Conservation (phyloP, 2,113 vertebrate species). For the Bos javanicus region DNA sequence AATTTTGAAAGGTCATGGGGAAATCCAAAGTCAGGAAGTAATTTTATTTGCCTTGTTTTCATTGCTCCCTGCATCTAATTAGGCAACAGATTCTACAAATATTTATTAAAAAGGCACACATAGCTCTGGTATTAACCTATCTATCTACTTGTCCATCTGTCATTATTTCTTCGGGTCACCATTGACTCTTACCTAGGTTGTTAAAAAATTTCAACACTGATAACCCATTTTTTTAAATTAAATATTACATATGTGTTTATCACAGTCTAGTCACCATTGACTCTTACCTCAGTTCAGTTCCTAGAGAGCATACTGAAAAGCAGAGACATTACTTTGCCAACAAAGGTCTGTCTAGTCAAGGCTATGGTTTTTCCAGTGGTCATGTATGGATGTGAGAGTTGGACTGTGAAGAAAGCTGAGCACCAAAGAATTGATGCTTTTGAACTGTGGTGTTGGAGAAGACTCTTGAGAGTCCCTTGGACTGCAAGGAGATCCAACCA, state of each 20-base stretch:
- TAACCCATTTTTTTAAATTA: background rate
- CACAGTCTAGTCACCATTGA: background rate
- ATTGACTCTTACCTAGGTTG: background rate
- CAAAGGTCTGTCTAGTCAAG: no score
- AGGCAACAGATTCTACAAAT: background rate
- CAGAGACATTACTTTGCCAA: no score
- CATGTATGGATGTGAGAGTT: no score
- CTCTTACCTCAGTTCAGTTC: background rate
- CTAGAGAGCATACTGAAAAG: no score
- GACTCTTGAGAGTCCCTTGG: no score
- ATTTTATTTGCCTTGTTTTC: background rate
- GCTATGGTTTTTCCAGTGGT: no score
- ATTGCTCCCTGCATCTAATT: background rate
- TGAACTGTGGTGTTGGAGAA: no score
- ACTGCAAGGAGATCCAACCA: no score
- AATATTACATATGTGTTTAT: background rate
- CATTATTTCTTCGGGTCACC: background rate
- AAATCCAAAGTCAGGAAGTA: background rate
- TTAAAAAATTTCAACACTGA: background rate
- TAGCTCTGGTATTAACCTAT: background rate
- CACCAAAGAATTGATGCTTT: fast-evolving
- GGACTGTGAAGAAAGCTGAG: no score
- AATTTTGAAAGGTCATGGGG: background rate
- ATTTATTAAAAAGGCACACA: background rate
- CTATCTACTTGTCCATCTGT: background rate